Conservation (phyloP, 2,888 invertebrate genomes). For the Xanthorhoe spadicearia region DNA sequence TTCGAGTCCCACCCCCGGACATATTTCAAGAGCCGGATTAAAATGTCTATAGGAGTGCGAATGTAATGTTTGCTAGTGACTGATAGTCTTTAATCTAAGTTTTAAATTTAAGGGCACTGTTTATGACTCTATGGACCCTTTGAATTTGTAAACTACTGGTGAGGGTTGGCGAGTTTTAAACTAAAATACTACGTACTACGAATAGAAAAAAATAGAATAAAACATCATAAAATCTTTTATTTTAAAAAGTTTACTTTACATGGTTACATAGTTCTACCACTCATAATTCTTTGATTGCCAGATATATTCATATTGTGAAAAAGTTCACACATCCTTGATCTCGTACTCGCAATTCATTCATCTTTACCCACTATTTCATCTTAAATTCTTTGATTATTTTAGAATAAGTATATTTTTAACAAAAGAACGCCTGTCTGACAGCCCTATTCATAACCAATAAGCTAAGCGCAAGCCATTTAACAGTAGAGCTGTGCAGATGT, state of each 20-base stretch:
- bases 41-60: constrained; percentile 77
- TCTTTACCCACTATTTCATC: too few species aligned
- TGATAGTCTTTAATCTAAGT: constrained; percentile 76
- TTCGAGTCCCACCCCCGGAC: constrained; percentile 58
- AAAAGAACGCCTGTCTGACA: constrained; percentile 28
- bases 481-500: constrained; percentile 49
- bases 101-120: constrained; percentile 70
- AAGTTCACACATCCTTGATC: too few species aligned
- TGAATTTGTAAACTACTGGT: constrained; percentile 44
- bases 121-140: constrained; percentile 55
- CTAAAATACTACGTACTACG: neutral
- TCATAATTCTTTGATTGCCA: too few species aligned
- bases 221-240: too few species aligned
- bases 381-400: too few species aligned
- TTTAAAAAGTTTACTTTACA: too few species aligned
- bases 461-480: constrained; percentile 58
- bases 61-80: constrained; percentile 76
- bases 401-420: too few species aligned
- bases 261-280: too few species aligned
- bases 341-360: too few species aligned
- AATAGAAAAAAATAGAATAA: too few species aligned
- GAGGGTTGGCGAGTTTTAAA: constrained; percentile 28
- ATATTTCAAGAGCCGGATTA: constrained; percentile 84
- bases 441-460: constrained; percentile 66
- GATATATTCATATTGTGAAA: too few species aligned